Evolutionary conservation across 2,888 invertebrate genomes (phyloP), one percentile per base, ranked within the genome.

Genomic region (Sinotaia quadrata): DNA sequence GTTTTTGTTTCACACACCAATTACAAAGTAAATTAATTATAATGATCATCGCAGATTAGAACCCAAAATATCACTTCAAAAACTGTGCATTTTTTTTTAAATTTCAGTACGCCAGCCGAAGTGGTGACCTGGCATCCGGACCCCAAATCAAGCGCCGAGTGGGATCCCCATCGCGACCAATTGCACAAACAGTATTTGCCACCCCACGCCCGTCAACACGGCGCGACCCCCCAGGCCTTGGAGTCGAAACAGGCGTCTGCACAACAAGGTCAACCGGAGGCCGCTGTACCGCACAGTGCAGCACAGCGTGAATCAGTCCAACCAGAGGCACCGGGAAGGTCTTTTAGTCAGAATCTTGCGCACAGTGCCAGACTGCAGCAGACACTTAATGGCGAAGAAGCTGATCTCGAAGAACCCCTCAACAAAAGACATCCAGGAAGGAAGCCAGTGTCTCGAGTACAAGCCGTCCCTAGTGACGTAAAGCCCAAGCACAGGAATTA

Each of bases 111-210:
- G 2, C 54, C 65, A 8, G 8, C 65, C 15, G 56, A 54, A 24
- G 65, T 56, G 31, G 56, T 56, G 4, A 65, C 65, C 21, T 31
- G 37, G 56, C 29, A 54, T 8, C 65, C 65, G 1, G 65, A 65
- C 54, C 4, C 36, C 0, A 44, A 37, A 24, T 56, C 65, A 29
- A 65, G 65, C 65, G 10, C 31, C n/a, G 65, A 65, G 24, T 65
- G 65, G 65, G 65, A 65, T 44, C 54, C 44, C 12, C 56, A 65
- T 44, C 52, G 65, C 1, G 52, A 65, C 54, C 65, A 44, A 2
- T 54, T 65, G 29, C 27, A 21, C 37, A 52, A 21, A 7, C 21
- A 29, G 41, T 65, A 65, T 34, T 44, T 56, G 31, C 65, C 65
- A 10, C 65, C 65, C 31, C 65, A 65, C 65, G 29, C 56, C 33